Evolutionary conservation across 2,113 vertebrate species (phyloP), one percentile per base, ranked within the genome.

Genomic region (Saguinus imperator): DNA sequence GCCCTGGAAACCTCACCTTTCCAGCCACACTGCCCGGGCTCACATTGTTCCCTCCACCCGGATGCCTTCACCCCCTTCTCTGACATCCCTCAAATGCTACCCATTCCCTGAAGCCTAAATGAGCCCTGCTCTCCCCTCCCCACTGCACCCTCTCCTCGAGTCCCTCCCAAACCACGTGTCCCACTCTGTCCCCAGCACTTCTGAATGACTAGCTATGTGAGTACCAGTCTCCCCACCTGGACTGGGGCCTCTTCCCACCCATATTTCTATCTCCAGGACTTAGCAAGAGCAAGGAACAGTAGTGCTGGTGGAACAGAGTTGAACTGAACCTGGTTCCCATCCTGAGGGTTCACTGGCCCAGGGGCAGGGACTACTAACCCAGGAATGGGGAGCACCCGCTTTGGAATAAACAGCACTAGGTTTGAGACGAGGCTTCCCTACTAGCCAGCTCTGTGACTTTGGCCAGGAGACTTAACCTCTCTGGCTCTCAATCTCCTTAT

Each of bases 121-220:
- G 35, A 27, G 23, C 92, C 20, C 21, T 58, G 37, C 32, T 17
- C 4, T 40, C 13, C 72, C 48, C 23, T 16, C 12, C 18, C 32
- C 25, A 14, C 6, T 3, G 16, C 23, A 40, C 55, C 27, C 9
- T 35, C 21, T 55, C 45, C 40, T 58, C 0, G 4, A 1, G 3
- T 27, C 57, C 35, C 25, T 48, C 85, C 61, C 37, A 48, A 20
- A 21, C 17, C 0, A 12, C 3, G 25, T 0, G 4, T 1, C 14
- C n/a, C 1, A 8, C 73, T 23, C 43, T n/a, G 12, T 48, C 27
- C 57, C 52, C 29, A 13, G 58, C 12, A 0, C 25, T 40, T n/a
- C 45, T 81, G 2, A 0, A 5, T 29, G 45, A n/a, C n/a, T 27
- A 32, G 48, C n/a, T 45, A 16, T 12, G 76, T 1, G 13, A 14